These are phyloP conservation scores for Cremastobaeus sp. DNA, from an alignment of 2,888 invertebrate genomes.

Conservation along the genomic window DNA sequence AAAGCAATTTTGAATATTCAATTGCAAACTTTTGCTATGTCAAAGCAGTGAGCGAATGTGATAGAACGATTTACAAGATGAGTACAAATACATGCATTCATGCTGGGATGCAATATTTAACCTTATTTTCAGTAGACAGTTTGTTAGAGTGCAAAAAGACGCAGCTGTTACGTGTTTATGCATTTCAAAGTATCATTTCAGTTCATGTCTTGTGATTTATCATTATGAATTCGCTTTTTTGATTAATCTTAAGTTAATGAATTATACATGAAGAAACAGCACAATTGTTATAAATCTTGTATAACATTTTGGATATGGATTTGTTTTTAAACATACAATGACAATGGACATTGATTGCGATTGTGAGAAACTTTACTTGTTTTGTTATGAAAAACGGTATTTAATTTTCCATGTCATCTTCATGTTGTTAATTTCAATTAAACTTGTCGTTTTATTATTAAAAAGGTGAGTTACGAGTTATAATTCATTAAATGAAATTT, in stretches of 20 bases:
- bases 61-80: background rate
- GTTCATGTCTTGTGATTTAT: too few relatives aligned
- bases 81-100: slow-evolving; percentile 2
- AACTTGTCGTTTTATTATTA: slow-evolving; percentile 19
- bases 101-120: slow-evolving; percentile 32
- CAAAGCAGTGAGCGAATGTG: background rate
- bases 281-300: too few relatives aligned
- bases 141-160: slow-evolving; percentile 10
- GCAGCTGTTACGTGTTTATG: too few relatives aligned
- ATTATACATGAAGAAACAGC: background rate
- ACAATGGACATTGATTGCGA: slow-evolving; percentile 30
- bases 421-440: slow-evolving; percentile 37
- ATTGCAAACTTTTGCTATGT: background rate
- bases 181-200: background rate
- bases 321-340: background rate
- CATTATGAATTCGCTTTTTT: background rate
- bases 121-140: slow-evolving; percentile 36
- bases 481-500: background rate
- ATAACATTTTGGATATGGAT: too few relatives aligned
- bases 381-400: slow-evolving; percentile 40
- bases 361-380: slow-evolving; percentile 34
- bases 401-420: slow-evolving; percentile 43
- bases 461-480: slow-evolving; percentile 19
- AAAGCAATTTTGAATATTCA: background rate
- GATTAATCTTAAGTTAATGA: background rate